Evolutionary conservation across 2,888 invertebrate genomes (phyloP), one percentile per base, ranked within the genome.

Genomic region (Drosophila falleni): DNA sequence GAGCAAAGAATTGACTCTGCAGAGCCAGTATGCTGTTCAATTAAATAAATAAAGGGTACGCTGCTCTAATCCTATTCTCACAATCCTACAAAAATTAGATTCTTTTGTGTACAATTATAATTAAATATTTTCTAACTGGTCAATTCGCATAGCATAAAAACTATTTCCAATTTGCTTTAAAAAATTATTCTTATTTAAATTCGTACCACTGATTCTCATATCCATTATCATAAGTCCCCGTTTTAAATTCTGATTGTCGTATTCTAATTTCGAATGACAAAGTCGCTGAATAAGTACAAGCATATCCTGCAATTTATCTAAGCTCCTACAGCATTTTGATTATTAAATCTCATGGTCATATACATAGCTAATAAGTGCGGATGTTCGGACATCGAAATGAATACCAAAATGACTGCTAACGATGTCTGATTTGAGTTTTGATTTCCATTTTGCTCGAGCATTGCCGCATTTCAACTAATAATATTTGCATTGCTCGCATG

Each of bases 371-470:
- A 69, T 78, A 62, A 55, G 61, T 23, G 8, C 39, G 42, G 44
- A 16, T 46, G 35, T 35, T 54, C 5, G 42, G 16, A 42, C 44
- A 44, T 42, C 33, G 19, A 56, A 42, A 33, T 39, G 62, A 65
- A 62, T 61, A 58, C 50, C 54, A 56, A 74, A 82, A 76, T 73
- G 74, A 61, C 55, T 79, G 74, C 79, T 84, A 79, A 89, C 79
- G 87, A 87, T 87, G 58, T 71, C 70, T 75, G 85, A 85, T 84
- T 81, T 73, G 31, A 61, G 67, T 47, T 83, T 74, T 83, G 79
- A 85, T 83, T 83, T 74, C 77, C 71, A 47, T 71, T 72, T 75
- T 39, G 46, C 61, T 56, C 15, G 31, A 64, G 62, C 76, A 19
- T 19, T 56, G 50, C 69, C 46, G 66, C 72, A 75, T 73, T 78